Conservation (phyloP, 2,888 invertebrate genomes). For the Bedellia somnulentella region DNA sequence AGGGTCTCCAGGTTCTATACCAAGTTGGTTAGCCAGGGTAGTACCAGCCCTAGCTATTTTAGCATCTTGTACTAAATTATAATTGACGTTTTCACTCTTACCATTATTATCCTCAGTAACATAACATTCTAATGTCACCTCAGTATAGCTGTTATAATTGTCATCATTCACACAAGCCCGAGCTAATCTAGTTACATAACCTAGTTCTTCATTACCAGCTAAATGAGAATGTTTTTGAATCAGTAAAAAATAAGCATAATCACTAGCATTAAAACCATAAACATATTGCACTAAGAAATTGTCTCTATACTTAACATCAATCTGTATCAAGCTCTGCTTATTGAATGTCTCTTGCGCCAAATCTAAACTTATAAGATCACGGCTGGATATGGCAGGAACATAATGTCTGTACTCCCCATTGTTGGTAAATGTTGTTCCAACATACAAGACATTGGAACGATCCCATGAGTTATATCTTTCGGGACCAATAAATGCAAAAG, state of each 20-base stretch:
- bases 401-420: slow-evolving; percentile 90
- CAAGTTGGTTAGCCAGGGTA: slow-evolving; percentile 79
- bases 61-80: slow-evolving; percentile 92
- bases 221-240: slow-evolving; percentile 92
- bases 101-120: slow-evolving; percentile 63
- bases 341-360: slow-evolving; percentile 82
- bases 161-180: slow-evolving; percentile 94
- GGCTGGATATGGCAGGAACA: slow-evolving; percentile 89
- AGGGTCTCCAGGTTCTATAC: slow-evolving; percentile 76
- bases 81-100: slow-evolving; percentile 63
- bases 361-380: slow-evolving; percentile 77
- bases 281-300: slow-evolving; percentile 95
- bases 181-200: slow-evolving; percentile 87
- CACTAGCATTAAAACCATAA: slow-evolving; percentile 93
- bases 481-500: slow-evolving; percentile 90
- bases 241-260: slow-evolving; percentile 93
- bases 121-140: slow-evolving; percentile 89
- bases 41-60: slow-evolving; percentile 84
- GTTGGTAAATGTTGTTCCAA: slow-evolving; percentile 91
- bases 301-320: slow-evolving; percentile 91
- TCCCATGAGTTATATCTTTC: slow-evolving; percentile 85
- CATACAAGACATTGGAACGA: slow-evolving; percentile 82
- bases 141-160: slow-evolving; percentile 95
- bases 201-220: slow-evolving; percentile 84
- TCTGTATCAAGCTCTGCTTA: slow-evolving; percentile 82